Base-by-base conservation (phyloP, 2,113 vertebrate species). In the Amblyopsis rosae region DNA sequence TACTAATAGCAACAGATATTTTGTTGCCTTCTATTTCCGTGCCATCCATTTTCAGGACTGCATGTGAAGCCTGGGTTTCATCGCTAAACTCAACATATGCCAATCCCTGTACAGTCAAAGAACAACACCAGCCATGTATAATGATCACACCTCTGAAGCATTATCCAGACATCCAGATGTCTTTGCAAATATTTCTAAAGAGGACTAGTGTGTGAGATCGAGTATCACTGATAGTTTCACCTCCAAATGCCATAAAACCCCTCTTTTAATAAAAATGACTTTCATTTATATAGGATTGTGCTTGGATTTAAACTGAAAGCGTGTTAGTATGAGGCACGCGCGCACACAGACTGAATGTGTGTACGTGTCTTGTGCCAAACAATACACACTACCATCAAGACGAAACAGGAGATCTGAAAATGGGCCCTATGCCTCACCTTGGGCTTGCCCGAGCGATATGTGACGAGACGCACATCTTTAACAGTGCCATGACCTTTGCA, bases 41-140 rank as follows among this genome's bases (percentile, higher is more conserved):
- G 4, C 96, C 94, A 0, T 98, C 96, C 95, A 99, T 89, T 76
- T 96, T 97, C 81, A 98, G 72, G 15, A 99, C 96, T 0, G 98
- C 98, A 79, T 95, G 95, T 0, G 98, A 96, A 0, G 97, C 98
- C 87, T 98, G 94, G 0, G 83, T 75, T 75, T 98, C 98, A 0
- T 92, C 92, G 63, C 94, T 95, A n/a, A 94, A 99, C 50, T 99
- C 98, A 59, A 98, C 96, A 0, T 99, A 99, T 3, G 98, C 98
- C 88, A 99, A 83, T 64, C 98, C 98, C 98, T 99, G 87, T 60
- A 71, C 35, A 69, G 19, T 48, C 51, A n/a, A 16, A 57, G 9
- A 59, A 19, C 9, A 13, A 5, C 51, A 41, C 35, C 4, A 41
- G 35, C 7, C 35, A 41, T 8, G 35, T 41, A 41, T 41, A 41